phyloP scores from a whole-genome alignment of 2,888 invertebrate genomes.

The Scrobipalpa atriplicella region DNA sequence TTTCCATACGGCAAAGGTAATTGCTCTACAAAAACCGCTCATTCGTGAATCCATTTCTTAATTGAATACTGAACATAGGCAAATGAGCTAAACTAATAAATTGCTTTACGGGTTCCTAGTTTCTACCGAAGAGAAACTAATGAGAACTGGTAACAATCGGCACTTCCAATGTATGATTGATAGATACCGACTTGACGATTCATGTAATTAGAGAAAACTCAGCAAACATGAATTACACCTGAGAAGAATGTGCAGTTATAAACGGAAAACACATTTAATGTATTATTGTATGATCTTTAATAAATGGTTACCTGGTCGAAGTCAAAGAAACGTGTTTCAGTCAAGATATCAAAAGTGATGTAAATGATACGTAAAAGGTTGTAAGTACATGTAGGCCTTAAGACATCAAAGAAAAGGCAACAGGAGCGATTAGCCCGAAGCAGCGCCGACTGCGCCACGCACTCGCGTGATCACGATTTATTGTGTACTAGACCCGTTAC shows the following conservation, averaged over 20 bases:
- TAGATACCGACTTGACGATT: constrained; percentile 19
- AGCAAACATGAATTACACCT: constrained; percentile 9
- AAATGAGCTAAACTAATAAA: constrained; percentile 21
- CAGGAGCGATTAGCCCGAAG: constrained; percentile 75
- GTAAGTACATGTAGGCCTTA: constrained; percentile 34
- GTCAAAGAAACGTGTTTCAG: constrained; percentile 24
- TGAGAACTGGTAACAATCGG: constrained; percentile 24
- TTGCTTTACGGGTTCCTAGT: constrained; percentile 21
- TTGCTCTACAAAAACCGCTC: constrained; percentile 25
- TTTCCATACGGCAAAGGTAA: constrained; percentile 28
- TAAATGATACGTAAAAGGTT: constrained; percentile 27
- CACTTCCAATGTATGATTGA: constrained; percentile 23
- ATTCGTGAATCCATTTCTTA: constrained; percentile 23
- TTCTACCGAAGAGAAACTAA: constrained; percentile 22
- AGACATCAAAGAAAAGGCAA: constrained; percentile 62
- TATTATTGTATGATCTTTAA: constrained; percentile 19
- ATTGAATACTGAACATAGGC: constrained; percentile 24
- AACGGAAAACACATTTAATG: neutral
- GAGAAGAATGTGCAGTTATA: neutral
- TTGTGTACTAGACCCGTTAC: constrained; percentile 52
- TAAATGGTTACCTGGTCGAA: neutral
- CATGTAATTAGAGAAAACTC: constrained; percentile 17
- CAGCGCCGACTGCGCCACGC: constrained; percentile 47
- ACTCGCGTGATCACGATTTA: constrained; percentile 71
- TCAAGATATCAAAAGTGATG: constrained; percentile 27